phyloP scores from a whole-genome alignment of 2,113 vertebrate species.

The Vimba vimba region DNA sequence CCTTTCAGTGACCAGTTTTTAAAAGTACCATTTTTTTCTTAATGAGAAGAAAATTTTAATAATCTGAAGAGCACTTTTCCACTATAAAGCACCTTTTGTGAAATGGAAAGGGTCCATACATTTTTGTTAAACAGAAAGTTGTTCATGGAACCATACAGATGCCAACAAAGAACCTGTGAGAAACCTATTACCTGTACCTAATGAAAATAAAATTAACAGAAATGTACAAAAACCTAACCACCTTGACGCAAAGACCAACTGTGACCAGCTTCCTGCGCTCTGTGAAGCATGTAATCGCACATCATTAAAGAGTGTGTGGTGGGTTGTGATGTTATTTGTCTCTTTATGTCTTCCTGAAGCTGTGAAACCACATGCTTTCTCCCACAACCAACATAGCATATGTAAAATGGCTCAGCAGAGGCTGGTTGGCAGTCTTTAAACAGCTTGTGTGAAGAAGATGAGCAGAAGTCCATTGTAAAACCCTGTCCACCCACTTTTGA shows the following conservation, averaged over 20 bases:
- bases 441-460: constrained; percentile 55
- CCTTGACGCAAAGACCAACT: not conserved
- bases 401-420: constrained; percentile 37
- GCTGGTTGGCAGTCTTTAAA: constrained; percentile 43
- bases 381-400: constrained; percentile 27
- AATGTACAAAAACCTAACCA: not conserved
- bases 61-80: not conserved
- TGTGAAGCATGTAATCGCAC: constrained; percentile 9
- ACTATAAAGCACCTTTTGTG: not conserved
- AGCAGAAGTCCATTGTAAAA: constrained; percentile 70
- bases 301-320: constrained; percentile 22
- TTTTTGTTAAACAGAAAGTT: not conserved
- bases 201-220: not conserved
- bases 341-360: constrained; percentile 29
- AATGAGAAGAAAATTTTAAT: not conserved
- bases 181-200: not conserved
- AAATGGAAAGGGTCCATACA: not conserved
- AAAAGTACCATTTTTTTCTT: not conserved
- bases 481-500: constrained; percentile 75
- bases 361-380: constrained; percentile 38
- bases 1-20: not conserved
- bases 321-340: constrained; percentile 27
- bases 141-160: not conserved
- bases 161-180: not conserved
- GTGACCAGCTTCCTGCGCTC: not conserved